phyloP scores from a whole-genome alignment of 2,888 invertebrate species.

The Cantharis lateralis region DNA sequence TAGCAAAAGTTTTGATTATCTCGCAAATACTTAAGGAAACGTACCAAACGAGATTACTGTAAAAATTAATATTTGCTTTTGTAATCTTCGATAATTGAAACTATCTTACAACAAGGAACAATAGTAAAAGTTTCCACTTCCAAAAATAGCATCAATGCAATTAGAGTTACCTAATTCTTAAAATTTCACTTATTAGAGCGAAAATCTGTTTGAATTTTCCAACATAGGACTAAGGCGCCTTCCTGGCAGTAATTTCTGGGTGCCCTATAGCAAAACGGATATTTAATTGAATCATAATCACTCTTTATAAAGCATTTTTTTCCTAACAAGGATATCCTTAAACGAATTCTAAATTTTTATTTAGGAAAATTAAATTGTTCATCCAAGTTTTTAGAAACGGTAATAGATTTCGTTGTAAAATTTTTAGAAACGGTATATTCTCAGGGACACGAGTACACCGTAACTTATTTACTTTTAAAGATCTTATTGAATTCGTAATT shows the following conservation, averaged over 20 bases:
- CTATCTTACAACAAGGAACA: background rate
- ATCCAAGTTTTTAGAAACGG: background rate
- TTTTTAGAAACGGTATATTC: background rate
- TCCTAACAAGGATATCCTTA: background rate
- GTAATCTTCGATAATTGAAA: background rate
- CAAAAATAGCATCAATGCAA: background rate
- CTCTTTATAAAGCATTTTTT: background rate
- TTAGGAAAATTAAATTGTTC: background rate
- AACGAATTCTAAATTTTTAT: background rate
- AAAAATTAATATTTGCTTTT: background rate
- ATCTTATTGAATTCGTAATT: background rate
- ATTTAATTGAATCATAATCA: background rate
- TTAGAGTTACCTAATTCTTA: background rate
- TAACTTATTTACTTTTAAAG: background rate
- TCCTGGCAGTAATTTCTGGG: background rate
- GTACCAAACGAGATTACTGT: background rate
- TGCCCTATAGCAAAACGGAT: background rate
- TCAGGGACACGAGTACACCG: background rate
- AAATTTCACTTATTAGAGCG: background rate
- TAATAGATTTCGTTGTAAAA: background rate
- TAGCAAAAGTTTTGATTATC: background rate
- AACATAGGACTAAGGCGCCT: background rate
- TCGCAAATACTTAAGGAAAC: background rate
- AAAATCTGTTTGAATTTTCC: background rate
- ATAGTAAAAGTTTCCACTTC: background rate